Evolutionary conservation across 2,888 invertebrate genomes (phyloP).

Genomic region (Aelia acuminata): DNA sequence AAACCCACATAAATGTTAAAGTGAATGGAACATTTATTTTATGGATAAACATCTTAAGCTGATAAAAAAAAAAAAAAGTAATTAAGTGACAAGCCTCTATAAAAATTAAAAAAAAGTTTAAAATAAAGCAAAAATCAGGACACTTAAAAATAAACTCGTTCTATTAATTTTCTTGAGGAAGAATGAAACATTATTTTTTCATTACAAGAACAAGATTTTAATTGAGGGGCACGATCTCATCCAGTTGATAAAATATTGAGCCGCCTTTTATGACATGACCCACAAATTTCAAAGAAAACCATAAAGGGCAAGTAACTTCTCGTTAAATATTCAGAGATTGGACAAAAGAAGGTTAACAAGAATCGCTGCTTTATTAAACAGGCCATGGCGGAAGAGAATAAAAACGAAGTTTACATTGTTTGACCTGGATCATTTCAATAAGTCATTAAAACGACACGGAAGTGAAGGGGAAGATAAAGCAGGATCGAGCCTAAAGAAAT

Average conservation of each 20-base stretch:
- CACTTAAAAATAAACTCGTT: too few relatives aligned
- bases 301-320: not conserved
- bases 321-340: not conserved
- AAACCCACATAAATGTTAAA: too few relatives aligned
- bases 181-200: too few relatives aligned
- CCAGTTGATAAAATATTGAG: not conserved
- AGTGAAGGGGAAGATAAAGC: not conserved
- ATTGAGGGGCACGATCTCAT: too few relatives aligned
- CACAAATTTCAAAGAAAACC: not conserved
- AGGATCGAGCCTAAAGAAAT: not conserved
- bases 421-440: not conserved
- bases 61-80: too few relatives aligned
- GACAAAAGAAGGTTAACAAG: not conserved
- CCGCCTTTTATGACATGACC: not conserved
- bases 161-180: too few relatives aligned
- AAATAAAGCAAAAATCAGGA: too few relatives aligned
- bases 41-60: too few relatives aligned
- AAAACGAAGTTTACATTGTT: not conserved
- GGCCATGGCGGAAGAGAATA: not conserved
- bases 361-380: not conserved
- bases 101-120: too few relatives aligned
- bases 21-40: too few relatives aligned
- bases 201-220: too few relatives aligned
- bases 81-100: too few relatives aligned
- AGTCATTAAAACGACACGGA: not conserved